phyloP scores from a whole-genome alignment of 2,888 invertebrate species.

The Kuschelorhynchus macadamiae region DNA sequence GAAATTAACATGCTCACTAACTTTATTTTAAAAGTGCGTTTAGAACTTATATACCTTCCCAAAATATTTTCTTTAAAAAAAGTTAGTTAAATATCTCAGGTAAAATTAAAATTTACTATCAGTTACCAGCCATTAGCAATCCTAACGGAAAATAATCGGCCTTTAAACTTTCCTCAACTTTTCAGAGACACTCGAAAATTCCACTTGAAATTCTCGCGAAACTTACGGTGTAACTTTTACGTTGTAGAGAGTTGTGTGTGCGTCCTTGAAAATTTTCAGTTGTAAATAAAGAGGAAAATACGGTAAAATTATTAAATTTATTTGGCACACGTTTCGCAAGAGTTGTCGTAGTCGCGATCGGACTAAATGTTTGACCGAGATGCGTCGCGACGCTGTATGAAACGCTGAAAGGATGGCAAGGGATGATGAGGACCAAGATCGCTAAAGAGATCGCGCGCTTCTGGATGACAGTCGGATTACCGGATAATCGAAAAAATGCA shows the following conservation, averaged over 20 bases:
- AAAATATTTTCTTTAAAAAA: no score
- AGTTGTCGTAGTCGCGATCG: conserved; percentile 54
- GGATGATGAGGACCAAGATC: conserved; percentile 37
- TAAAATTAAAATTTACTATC: conserved; percentile 12
- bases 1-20: no score
- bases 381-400: conserved; percentile 51
- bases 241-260: background rate
- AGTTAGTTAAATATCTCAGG: no score
- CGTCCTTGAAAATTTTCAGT: conserved; percentile 7
- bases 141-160: conserved; percentile 5
- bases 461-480: conserved; percentile 9
- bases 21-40: no score
- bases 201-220: conserved; percentile 1
- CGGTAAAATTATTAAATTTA: conserved; percentile 11
- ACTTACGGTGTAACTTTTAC: background rate
- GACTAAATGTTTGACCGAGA: conserved; percentile 55
- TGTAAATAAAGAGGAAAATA: conserved; percentile 1
- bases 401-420: conserved; percentile 31
- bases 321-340: conserved; percentile 49
- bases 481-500: conserved; percentile 4
- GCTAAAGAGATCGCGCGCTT: conserved; percentile 39
- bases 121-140: conserved; percentile 28
- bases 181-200: background rate
- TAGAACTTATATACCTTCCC: no score
- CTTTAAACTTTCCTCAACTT: conserved; percentile 10